These are phyloP conservation scores for Melanitta fusca DNA, from an alignment of 2,797 vertebrate species.

Conservation along the genomic window DNA sequence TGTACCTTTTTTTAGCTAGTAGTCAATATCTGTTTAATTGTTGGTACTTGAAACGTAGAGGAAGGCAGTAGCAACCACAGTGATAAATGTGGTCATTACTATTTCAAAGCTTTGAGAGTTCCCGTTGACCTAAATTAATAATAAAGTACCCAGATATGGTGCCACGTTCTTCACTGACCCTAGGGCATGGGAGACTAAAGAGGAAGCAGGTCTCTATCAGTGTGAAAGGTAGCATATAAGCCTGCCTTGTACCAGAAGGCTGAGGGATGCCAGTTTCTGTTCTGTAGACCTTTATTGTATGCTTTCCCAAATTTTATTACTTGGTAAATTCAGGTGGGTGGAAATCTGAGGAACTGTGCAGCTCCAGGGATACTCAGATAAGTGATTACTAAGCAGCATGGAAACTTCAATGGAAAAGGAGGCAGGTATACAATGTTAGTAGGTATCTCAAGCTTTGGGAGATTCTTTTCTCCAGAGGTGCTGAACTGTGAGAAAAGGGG, in stretches of 20 bases:
- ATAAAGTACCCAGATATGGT: neutral
- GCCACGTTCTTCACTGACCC: neutral
- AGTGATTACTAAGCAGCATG: neutral
- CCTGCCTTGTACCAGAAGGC: neutral
- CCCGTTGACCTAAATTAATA: constrained; percentile 11
- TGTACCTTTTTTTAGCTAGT: neutral
- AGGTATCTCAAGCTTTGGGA: neutral
- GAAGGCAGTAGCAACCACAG: neutral
- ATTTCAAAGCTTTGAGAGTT: constrained; percentile 28
- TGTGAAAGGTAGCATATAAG: neutral
- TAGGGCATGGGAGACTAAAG: neutral
- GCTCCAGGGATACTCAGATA: neutral
- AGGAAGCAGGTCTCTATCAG: neutral
- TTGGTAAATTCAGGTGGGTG: neutral
- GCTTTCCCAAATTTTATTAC: neutral
- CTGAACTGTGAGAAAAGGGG: neutral
- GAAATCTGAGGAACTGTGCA: neutral
- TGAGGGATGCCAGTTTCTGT: neutral
- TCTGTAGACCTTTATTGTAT: neutral
- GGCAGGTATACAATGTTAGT: neutral
- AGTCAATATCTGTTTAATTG: neutral
- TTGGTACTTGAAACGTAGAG: neutral
- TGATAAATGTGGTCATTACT: neutral
- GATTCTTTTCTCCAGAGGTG: neutral
- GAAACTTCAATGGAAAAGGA: neutral